Evolutionary conservation across 2,113 vertebrate genomes (phyloP), one percentile per base, ranked within the genome.

Genomic region (Meleagris gallopavo): DNA sequence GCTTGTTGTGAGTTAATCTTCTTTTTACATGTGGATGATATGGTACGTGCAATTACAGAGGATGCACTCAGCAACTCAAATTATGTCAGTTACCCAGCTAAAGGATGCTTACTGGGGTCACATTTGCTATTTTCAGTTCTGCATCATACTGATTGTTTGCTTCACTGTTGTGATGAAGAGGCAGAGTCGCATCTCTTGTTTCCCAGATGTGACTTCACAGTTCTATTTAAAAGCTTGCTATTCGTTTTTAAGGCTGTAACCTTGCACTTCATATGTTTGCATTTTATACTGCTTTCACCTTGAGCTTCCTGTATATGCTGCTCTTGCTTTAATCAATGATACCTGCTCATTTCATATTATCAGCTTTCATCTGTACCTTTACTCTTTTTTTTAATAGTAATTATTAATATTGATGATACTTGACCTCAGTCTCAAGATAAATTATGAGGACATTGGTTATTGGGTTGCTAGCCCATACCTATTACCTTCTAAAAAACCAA

Each of bases 1-100:
- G 88, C 72, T 90, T 86, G 82, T 89, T 95, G 73, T 41, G 57
- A 91, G 64, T 96, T 96, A 96, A 96, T 96, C 93, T 86, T 66
- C 91, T 94, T 91, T 93, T 86, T 83, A 40, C 40, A 65, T 66
- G 66, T 82, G 74, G 89, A 58, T 93, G 84, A 89, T 93, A 94
- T 72, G 76, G 71, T 83, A 32, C 13, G 27, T 88, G 67, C 71
- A 84, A 7, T 96, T 87, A 69, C 25, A 60, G 34, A 40, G 78
- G 45, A 60, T 87, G 91, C 38, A 66, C 70, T 79, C 43, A 7
- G 74, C 67, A 62, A 54, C 66, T 82, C 38, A 62, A 34, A 32
- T 60, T 10, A 69, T 80, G 38, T 27, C 58, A 76, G 18, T 89
- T 34, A 67, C 84, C 74, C 74, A 18, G 22, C 27, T 66, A 11